Conservation (phyloP, 2,797 vertebrate species). For the Acridotheres tristis region DNA sequence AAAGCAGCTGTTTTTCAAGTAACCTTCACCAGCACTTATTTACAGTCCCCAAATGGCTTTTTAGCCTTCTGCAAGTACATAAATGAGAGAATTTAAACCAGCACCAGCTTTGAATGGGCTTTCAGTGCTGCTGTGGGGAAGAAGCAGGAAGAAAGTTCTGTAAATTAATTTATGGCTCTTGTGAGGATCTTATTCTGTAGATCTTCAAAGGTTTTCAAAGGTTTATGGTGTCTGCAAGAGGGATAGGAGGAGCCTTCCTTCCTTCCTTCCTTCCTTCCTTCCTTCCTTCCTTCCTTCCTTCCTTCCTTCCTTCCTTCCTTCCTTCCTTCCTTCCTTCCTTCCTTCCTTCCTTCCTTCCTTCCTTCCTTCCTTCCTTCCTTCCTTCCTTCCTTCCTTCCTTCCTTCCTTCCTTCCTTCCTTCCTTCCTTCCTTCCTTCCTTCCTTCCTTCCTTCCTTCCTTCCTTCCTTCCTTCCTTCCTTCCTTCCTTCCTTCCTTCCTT, state of each 20-base stretch:
- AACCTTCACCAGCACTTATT: neutral
- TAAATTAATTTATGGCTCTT: neutral
- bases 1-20: neutral
- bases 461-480: no score
- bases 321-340: neutral
- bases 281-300: neutral
- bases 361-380: no score
- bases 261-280: no score
- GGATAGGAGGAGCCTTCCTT: neutral
- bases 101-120: neutral
- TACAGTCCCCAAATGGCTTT: neutral
- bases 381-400: neutral
- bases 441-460: neutral
- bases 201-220: neutral
- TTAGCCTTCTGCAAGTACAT: neutral
- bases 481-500: neutral
- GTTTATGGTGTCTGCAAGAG: neutral
- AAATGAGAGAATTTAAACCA: neutral
- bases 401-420: neutral
- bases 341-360: fast-evolving
- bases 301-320: neutral
- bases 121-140: neutral
- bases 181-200: neutral
- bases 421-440: no score
- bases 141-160: neutral